Evolutionary conservation across 2,888 invertebrate genomes (phyloP).

Genomic region (Tenthredo notha): DNA sequence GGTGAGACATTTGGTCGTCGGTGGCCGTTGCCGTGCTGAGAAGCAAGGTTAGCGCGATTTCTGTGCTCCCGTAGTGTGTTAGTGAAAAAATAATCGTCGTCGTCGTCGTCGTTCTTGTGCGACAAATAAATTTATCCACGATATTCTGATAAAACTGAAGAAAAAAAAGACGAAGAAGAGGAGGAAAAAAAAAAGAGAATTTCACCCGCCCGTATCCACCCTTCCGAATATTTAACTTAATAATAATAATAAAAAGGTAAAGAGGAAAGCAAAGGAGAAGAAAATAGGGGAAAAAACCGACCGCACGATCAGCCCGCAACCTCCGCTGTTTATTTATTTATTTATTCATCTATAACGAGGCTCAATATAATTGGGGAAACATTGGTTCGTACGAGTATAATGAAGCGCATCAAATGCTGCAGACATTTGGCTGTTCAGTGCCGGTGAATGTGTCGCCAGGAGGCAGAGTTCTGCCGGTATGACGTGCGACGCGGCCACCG

Average conservation of each 20-base stretch:
- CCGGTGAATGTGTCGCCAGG: constrained; percentile 77
- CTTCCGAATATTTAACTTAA: constrained; percentile 6
- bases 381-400: constrained; percentile 40
- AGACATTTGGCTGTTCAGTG: constrained; percentile 69
- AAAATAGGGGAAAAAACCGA: neutral
- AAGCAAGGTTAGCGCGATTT: constrained; percentile 56
- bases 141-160: constrained; percentile 33
- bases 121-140: neutral
- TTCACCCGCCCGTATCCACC: constrained; percentile 3
- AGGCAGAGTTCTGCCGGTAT: constrained; percentile 78
- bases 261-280: constrained; percentile 25
- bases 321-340: neutral
- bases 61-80: constrained; percentile 58
- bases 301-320: too few species aligned
- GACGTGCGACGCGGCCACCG: constrained; percentile 80
- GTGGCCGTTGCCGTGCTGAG: constrained; percentile 68
- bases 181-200: neutral
- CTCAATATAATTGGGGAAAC: constrained; percentile 2
- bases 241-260: constrained; percentile 57
- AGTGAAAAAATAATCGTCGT: constrained; percentile 54
- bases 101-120: neutral
- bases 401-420: constrained; percentile 58
- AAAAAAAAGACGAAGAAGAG: neutral
- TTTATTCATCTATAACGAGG: neutral
- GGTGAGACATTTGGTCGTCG: constrained; percentile 71